A percentile compares a stretch with the other conserved stretches of the same genome.
These are phyloP conservation scores for Ferrisia virgata DNA, from an alignment of 2,888 invertebrate genomes.

Conservation along the genomic window DNA sequence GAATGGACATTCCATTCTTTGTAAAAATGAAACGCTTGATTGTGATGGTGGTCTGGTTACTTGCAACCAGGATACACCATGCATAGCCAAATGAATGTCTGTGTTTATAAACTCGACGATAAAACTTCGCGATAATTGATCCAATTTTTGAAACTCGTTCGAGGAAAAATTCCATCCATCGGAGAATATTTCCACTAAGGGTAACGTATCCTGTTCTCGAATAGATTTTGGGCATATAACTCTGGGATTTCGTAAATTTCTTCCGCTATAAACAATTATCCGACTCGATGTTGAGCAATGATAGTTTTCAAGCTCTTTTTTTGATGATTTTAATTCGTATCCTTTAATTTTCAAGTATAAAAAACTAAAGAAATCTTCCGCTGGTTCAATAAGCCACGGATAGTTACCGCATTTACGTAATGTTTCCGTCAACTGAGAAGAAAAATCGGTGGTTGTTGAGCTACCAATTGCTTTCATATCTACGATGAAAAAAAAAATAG, in stretches of 20 bases:
- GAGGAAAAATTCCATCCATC: slow-evolving; percentile 62
- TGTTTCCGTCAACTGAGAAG: slow-evolving; percentile 53
- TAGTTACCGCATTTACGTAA: slow-evolving; percentile 69
- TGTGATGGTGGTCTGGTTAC: slow-evolving; percentile 59
- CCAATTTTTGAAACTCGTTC: slow-evolving; percentile 50
- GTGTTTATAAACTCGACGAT: slow-evolving; percentile 65
- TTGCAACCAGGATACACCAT: slow-evolving; percentile 75
- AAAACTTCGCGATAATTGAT: slow-evolving; percentile 65
- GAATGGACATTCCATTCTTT: slow-evolving; percentile 23
- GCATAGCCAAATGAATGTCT: slow-evolving; percentile 66
- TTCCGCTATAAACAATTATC: slow-evolving; percentile 69
- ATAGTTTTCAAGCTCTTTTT: slow-evolving; percentile 48
- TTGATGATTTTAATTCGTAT: slow-evolving; percentile 55
- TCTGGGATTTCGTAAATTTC: slow-evolving; percentile 61
- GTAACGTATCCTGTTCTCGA: slow-evolving; percentile 49
- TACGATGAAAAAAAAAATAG: not conserved
- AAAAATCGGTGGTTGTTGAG: not conserved
- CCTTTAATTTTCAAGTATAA: slow-evolving; percentile 70
- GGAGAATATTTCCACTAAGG: slow-evolving; percentile 65
- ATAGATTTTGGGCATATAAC: slow-evolving; percentile 66
- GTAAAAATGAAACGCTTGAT: slow-evolving; percentile 36
- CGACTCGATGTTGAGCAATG: slow-evolving; percentile 68
- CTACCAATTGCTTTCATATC: not conserved
- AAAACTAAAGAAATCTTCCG: slow-evolving; percentile 66
- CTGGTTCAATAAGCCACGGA: slow-evolving; percentile 76